Evolutionary conservation across 2,888 invertebrate genomes (phyloP).

Genomic region (Ischnura elegans): DNA sequence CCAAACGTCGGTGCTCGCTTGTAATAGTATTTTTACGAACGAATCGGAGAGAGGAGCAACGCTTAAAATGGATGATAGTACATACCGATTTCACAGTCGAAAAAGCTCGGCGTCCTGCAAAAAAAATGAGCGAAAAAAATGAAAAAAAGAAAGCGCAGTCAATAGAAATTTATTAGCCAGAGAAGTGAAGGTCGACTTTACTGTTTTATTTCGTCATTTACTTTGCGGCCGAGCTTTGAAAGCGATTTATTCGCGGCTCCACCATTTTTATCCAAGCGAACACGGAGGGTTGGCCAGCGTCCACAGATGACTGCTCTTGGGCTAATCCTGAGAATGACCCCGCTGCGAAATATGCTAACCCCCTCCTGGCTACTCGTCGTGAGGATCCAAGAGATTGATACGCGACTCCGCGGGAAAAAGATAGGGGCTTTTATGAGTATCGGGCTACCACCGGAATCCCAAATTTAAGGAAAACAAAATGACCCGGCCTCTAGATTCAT

Average conservation of each 20-base stretch:
- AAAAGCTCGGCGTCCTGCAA: not conserved
- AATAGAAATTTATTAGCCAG: not conserved
- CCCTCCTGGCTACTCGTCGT: not conserved
- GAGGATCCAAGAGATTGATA: not conserved
- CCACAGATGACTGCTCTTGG: not conserved
- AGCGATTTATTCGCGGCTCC: not conserved
- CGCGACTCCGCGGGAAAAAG: not conserved
- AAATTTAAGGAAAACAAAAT: conserved; percentile 9
- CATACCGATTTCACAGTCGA: not conserved
- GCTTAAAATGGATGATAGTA: not conserved
- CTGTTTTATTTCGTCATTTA: conserved; percentile 7
- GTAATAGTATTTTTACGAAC: not conserved
- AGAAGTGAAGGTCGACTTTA: not conserved
- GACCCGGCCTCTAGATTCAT: not conserved
- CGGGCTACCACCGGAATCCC: not conserved
- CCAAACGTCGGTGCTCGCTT: not conserved
- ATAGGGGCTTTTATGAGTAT: conserved; percentile 19
- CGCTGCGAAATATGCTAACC: too few species aligned
- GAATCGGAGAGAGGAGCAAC: not conserved
- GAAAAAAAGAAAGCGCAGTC: not conserved
- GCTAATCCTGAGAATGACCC: not conserved
- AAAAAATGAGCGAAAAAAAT: not conserved
- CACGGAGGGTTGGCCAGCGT: not conserved
- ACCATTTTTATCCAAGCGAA: not conserved
- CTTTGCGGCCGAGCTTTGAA: not conserved